phyloP scores from a whole-genome alignment of 1,140 invertebrate genomes.

The Cotesia typhae region DNA sequence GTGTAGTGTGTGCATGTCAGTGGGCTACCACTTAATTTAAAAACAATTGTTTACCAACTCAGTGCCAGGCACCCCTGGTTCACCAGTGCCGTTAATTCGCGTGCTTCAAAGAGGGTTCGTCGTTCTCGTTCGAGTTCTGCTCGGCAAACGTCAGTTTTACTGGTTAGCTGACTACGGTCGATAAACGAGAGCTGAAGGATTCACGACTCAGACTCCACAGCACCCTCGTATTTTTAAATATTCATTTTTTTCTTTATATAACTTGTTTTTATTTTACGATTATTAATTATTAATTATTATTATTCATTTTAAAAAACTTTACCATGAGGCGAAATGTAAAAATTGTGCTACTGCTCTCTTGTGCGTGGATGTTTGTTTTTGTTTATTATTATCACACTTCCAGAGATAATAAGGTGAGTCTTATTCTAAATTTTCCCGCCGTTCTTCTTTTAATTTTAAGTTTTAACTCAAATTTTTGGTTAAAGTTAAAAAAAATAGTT shows the following conservation, averaged over 20 bases:
- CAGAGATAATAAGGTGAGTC: slow-evolving; percentile 60
- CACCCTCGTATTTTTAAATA: not conserved
- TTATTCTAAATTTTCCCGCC: slow-evolving; percentile 8
- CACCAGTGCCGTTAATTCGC: not conserved
- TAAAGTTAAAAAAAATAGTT: too few relatives aligned
- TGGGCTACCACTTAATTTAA: not conserved
- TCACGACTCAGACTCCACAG: slow-evolving; percentile 11
- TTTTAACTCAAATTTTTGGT: too few relatives aligned
- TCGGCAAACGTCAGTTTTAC: slow-evolving; percentile 21
- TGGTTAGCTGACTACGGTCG: slow-evolving; percentile 26
- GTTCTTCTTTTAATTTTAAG: not conserved
- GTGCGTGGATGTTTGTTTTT: slow-evolving; percentile 69
- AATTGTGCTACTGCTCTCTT: slow-evolving; percentile 66
- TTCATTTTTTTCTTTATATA: not conserved
- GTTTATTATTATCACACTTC: slow-evolving; percentile 69
- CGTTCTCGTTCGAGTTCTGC: not conserved
- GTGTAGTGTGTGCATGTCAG: slow-evolving; percentile 1
- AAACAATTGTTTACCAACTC: too few relatives aligned
- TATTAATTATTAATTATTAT: too few relatives aligned
- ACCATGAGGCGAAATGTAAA: slow-evolving; percentile 68
- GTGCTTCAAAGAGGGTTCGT: not conserved
- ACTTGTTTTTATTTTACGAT: too few relatives aligned
- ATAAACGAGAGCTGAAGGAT: slow-evolving; percentile 30
- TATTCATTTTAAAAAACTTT: too few relatives aligned
- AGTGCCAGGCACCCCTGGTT: not conserved